Conservation (phyloP, 2,113 vertebrate genomes). For the Pteronura brasiliensis region DNA sequence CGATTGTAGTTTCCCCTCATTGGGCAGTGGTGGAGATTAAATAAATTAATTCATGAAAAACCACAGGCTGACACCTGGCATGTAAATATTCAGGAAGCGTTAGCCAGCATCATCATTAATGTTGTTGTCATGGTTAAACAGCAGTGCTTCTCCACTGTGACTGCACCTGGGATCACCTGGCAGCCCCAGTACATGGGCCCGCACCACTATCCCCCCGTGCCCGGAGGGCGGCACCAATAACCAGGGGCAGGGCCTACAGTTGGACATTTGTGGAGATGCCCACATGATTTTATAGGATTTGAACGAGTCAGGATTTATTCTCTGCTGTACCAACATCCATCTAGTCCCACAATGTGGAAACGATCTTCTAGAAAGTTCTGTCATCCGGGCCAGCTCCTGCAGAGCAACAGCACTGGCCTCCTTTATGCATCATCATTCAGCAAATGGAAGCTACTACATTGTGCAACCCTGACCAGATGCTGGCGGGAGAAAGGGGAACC, state of each 20-base stretch:
- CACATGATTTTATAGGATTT: not conserved
- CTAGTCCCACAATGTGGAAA: not conserved
- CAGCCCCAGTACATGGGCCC: not conserved
- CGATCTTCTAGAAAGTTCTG: not conserved
- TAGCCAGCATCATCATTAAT: too few species aligned
- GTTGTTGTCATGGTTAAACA: not conserved
- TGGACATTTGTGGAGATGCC: not conserved
- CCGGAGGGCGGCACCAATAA: not conserved
- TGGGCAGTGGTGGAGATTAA: not conserved
- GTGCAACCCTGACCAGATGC: not conserved
- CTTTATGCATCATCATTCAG: not conserved
- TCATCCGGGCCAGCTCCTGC: not conserved
- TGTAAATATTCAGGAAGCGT: not conserved
- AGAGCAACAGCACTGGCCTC: not conserved
- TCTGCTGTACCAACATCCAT: not conserved
- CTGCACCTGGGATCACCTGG: not conserved
- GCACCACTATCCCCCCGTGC: too few species aligned
- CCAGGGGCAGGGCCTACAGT: too few species aligned
- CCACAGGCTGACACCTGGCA: not conserved
- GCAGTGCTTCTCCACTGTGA: not conserved
- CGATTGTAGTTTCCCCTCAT: not conserved
- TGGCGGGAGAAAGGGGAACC: not conserved
- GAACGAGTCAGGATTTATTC: not conserved
- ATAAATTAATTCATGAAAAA: not conserved
- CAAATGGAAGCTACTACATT: not conserved